A percentile compares a stretch with the other conserved stretches of the same genome.
These are phyloP conservation scores for Cryptosula pallasiana DNA, from an alignment of 2,888 invertebrate genomes.

Conservation along the genomic window DNA sequence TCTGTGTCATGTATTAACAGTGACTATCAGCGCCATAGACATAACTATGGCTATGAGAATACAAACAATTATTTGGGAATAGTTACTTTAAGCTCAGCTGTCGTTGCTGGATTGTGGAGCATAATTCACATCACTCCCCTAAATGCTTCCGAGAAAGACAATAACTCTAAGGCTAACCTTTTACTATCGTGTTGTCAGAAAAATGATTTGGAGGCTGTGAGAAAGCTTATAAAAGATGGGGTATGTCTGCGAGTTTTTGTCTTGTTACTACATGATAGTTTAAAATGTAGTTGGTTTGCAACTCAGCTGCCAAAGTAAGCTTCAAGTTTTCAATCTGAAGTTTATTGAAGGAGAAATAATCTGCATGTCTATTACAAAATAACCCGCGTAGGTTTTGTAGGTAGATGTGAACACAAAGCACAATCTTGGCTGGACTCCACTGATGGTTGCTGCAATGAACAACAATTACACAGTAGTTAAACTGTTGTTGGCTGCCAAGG, in stretches of 20 bases:
- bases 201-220: not conserved
- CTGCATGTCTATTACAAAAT: no score
- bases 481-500: slow-evolving; percentile 62
- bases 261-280: no score
- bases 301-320: no score
- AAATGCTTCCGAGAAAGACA: not conserved
- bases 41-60: not conserved
- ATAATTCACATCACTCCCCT: not conserved
- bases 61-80: not conserved
- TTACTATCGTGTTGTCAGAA: not conserved
- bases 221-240: not conserved
- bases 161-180: not conserved
- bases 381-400: no score
- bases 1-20: no score
- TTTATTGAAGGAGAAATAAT: no score
- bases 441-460: slow-evolving; percentile 78
- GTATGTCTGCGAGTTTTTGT: no score
- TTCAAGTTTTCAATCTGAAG: no score
- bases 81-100: not conserved
- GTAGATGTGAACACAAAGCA: slow-evolving; percentile 65
- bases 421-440: slow-evolving; percentile 76
- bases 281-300: no score
- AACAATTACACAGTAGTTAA: slow-evolving; percentile 35
- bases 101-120: not conserved
- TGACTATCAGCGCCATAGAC: not conserved